Base-by-base conservation (phyloP, 1,140 invertebrate genomes). In the Euwallacea similis region DNA sequence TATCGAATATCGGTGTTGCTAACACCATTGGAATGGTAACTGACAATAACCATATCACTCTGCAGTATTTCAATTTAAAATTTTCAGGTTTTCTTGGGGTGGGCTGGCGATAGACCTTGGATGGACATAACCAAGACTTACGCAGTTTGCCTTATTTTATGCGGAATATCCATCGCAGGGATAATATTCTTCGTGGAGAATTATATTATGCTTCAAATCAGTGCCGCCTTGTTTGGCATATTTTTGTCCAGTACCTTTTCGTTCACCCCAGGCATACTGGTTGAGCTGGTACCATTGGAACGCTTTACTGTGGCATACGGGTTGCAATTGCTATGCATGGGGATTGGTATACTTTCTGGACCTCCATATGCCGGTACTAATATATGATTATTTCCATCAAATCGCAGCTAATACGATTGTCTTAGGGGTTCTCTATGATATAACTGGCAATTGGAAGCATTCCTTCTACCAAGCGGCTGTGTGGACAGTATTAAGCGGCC, bases 11-110 rank as follows among this genome's bases (percentile, higher is more conserved):
- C 73, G 94, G 94, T 58, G 88, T 95, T 71, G 89, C 91, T 0
- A 95, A 95, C 79, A 94, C 91, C n/a, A 86, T 96, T 77, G 94
- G 93, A 80, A 94, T 94, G 90, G 93, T 93, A 85, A 85, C 85
- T 78, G 66, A 7, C 6, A 11, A 15, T 50, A 50, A 50, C 46
- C 4, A 50, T 47, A 2, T 64, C 13, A 43, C 59, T 61, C 55
- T 7, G 13, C n/a, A n/a, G 10, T 58, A 61, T 61, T 61, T n/a
- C 0, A 61, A 58, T 58, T 43, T n/a, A 11, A 50, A 13, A n/a
- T 56, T 76, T 79, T 63, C 83, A 95, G 90, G 86, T 97, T 42
- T 85, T 88, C 11, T 86, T 96, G 33, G 96, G 96, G 0, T 96
- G 93, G 86, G 86, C 95, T 46, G 95, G 95, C 3, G 96, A 98